Evolutionary conservation across 64 coral and sea anemone genomes (phyloP).

Genomic region (Dendrophyllia cribrosa): DNA sequence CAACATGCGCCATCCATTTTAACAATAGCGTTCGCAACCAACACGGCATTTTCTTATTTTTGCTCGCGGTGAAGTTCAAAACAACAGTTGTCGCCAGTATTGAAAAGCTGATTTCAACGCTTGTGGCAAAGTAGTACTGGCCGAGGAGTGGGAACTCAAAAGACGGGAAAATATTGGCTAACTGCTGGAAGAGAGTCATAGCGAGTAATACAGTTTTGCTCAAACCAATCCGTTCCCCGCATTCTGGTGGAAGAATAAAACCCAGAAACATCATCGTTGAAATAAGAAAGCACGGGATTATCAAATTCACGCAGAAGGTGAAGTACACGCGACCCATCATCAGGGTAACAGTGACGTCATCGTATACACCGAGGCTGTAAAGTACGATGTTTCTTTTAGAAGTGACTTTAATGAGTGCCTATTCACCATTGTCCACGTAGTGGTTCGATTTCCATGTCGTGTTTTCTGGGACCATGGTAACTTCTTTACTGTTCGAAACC

Average conservation of each 20-base stretch:
- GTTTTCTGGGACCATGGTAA: conserved; percentile 18
- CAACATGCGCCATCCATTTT: conserved; percentile 61
- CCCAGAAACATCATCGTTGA: conserved; percentile 81
- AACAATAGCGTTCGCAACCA: conserved; percentile 63
- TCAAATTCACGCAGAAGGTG: conserved; percentile 71
- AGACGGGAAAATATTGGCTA: conserved; percentile 71
- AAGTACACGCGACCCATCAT: conserved; percentile 65
- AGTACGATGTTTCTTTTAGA: background rate
- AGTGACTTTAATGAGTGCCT: conserved; percentile 38
- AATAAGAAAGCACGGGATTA: conserved; percentile 83
- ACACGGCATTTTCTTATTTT: conserved; percentile 60
- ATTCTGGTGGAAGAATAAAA: conserved; percentile 76
- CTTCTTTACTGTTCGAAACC: conserved; percentile 17
- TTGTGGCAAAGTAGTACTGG: conserved; percentile 87
- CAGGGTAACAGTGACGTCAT: conserved; percentile 69
- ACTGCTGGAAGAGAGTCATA: conserved; percentile 86
- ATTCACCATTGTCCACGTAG: conserved; percentile 79
- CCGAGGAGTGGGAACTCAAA: conserved; percentile 84
- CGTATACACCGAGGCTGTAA: conserved; percentile 16
- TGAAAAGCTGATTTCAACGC: conserved; percentile 74
- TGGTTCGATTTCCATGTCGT: background rate
- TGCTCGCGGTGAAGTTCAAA: conserved; percentile 70
- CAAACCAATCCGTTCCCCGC: conserved; percentile 73
- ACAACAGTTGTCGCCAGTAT: conserved; percentile 71
- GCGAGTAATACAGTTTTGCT: conserved; percentile 79